Evolutionary conservation across 2,113 vertebrate species (phyloP), one percentile per base, ranked within the genome.

Genomic region (Dromas ardeola): DNA sequence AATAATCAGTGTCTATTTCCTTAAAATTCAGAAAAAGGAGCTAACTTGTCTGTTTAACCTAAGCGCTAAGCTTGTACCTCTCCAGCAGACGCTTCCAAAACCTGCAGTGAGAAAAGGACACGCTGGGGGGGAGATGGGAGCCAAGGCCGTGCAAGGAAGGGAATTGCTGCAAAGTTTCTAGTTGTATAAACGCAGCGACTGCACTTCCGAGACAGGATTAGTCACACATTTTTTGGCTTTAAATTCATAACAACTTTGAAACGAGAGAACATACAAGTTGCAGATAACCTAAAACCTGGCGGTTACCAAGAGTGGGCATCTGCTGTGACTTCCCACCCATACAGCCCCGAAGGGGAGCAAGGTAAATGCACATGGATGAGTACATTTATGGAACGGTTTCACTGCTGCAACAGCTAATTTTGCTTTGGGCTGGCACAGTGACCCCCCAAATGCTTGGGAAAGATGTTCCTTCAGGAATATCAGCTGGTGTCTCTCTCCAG

Each of bases 1-100:
- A 96, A 95, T 67, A 86, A 96, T 97, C 97, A 97, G 96, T 96
- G 95, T 97, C 92, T 96, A 56, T 96, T 97, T 97, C 95, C 96
- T 97, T 78, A 83, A 52, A 72, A 86, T 84, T 97, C 86, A 93
- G 86, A 84, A 86, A 87, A 93, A 94, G 20, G 42, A 74, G 55
- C 11, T 81, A 70, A 58, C 30, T 52, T 59, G 20, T 34, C 49
- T 53, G 85, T 93, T 81, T 72, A 83, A 80, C 5, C 2, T 36
- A 82, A 52, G 96, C 95, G 71, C 65, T 88, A 82, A 81, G 76
- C 89, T 96, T 97, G 98, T 95, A 98, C 97, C 98, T 97, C 86
- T 87, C 66, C 23, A 29, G 86, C 42, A 30, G 88, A 90, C 2
- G 40, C 78, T 77, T 96, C 40, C 23, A 26, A 88, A 89, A 63